Conservation (phyloP, 2,888 invertebrate species). For the Biston betularia region DNA sequence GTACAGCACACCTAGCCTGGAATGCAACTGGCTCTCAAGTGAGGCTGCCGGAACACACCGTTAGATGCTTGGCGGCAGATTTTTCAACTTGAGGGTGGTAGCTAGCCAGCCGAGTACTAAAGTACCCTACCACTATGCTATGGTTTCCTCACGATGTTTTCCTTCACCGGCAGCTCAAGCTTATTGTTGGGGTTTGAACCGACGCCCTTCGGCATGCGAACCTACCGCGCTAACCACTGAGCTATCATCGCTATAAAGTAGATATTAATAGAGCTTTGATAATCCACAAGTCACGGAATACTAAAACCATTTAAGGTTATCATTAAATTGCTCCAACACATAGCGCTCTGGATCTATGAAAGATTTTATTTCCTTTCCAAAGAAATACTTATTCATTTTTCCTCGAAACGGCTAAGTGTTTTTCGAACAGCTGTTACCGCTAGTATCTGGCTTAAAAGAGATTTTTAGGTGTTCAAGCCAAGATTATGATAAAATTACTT, state of each 20-base stretch:
- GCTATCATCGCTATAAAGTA: background rate
- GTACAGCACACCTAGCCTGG: too few relatives aligned
- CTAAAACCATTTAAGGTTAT: background rate
- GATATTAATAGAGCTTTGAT: background rate
- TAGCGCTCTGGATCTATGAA: constrained; percentile 17
- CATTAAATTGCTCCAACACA: background rate
- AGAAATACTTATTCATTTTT: constrained; percentile 25
- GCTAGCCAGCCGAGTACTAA: too few relatives aligned
- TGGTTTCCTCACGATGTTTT: too few relatives aligned
- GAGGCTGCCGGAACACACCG: too few relatives aligned
- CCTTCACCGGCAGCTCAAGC: too few relatives aligned
- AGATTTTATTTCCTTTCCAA: constrained; percentile 20
- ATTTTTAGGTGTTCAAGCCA: background rate
- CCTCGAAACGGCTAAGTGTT: constrained; percentile 16
- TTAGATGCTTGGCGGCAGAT: too few relatives aligned
- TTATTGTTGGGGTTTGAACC: too few relatives aligned
- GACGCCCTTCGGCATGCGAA: too few relatives aligned
- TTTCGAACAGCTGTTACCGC: constrained; percentile 23
- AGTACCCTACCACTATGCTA: too few relatives aligned
- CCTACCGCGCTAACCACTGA: too few relatives aligned
- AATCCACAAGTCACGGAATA: background rate
- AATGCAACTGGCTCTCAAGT: too few relatives aligned
- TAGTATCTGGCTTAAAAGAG: background rate
- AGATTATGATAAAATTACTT: constrained; percentile 16
- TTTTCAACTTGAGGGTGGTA: too few relatives aligned